These are phyloP conservation scores for Drosophila nebulosa DNA, from an alignment of 1,140 invertebrate species.

Conservation along the genomic window DNA sequence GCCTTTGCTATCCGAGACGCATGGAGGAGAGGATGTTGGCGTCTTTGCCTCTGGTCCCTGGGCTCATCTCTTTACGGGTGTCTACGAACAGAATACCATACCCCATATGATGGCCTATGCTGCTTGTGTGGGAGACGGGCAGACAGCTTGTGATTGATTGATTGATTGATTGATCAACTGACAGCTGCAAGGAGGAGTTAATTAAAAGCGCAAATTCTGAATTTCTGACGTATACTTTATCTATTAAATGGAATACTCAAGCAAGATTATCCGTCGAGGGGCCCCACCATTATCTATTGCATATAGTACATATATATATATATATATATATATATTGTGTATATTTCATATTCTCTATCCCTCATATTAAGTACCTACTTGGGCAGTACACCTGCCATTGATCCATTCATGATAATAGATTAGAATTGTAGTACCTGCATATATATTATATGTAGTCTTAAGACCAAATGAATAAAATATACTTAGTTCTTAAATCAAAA, in stretches of 20 bases:
- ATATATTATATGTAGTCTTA: neutral
- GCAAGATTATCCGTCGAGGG: constrained; percentile 5
- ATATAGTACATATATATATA: neutral
- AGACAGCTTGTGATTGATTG: constrained; percentile 66
- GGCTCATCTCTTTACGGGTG: constrained; percentile 87
- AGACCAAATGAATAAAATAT: neutral
- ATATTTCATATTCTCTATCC: too few species aligned
- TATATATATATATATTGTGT: neutral
- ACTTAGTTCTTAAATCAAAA: neutral
- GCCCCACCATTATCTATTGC: neutral
- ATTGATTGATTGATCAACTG: constrained; percentile 17
- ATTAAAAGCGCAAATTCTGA: constrained; percentile 13
- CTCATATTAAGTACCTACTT: too few species aligned
- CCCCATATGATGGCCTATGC: constrained; percentile 89
- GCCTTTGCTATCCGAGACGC: constrained; percentile 83
- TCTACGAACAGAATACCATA: constrained; percentile 90
- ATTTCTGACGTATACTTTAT: constrained; percentile 55
- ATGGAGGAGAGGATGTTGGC: constrained; percentile 87
- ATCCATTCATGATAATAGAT: constrained; percentile 13
- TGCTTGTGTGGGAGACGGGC: constrained; percentile 82
- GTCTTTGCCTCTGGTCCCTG: constrained; percentile 86
- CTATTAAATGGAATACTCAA: constrained; percentile 51
- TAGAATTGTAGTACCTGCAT: constrained; percentile 5
- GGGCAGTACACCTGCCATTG: neutral
- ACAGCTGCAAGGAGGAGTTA: constrained; percentile 2